Conservation (phyloP, 2,113 vertebrate species). For the Ciconia maguari region DNA sequence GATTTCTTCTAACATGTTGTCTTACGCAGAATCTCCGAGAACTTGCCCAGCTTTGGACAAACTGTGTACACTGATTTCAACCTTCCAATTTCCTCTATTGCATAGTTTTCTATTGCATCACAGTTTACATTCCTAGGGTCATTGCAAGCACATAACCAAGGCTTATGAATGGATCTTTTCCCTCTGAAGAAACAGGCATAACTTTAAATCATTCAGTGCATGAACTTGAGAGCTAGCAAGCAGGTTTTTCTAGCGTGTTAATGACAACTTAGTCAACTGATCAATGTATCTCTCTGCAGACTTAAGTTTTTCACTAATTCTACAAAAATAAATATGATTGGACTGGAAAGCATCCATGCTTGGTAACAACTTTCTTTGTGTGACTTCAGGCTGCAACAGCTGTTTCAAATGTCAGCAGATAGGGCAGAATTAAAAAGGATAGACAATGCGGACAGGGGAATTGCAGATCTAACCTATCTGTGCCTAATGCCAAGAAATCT, state of each 20-base stretch:
- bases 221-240: background rate
- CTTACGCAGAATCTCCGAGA: background rate
- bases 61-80: background rate
- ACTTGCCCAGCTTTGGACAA: background rate
- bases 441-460: constrained; percentile 24
- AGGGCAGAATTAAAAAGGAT: constrained; percentile 47
- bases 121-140: background rate
- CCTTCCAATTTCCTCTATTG: background rate
- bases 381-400: constrained; percentile 26
- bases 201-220: background rate
- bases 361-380: constrained; percentile 8
- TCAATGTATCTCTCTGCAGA: background rate
- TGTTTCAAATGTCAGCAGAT: constrained; percentile 60
- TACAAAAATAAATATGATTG: constrained; percentile 3
- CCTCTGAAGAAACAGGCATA: background rate
- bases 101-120: background rate
- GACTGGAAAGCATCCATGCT: constrained; percentile 21
- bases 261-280: constrained; percentile 1
- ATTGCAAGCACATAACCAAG: background rate
- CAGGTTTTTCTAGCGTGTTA: background rate
- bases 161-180: background rate
- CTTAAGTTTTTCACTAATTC: background rate
- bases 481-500: background rate
- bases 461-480: constrained; percentile 12
- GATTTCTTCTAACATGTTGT: background rate